Evolutionary conservation across 2,888 invertebrate genomes (phyloP).

Genomic region (Watsonalla cultraria): DNA sequence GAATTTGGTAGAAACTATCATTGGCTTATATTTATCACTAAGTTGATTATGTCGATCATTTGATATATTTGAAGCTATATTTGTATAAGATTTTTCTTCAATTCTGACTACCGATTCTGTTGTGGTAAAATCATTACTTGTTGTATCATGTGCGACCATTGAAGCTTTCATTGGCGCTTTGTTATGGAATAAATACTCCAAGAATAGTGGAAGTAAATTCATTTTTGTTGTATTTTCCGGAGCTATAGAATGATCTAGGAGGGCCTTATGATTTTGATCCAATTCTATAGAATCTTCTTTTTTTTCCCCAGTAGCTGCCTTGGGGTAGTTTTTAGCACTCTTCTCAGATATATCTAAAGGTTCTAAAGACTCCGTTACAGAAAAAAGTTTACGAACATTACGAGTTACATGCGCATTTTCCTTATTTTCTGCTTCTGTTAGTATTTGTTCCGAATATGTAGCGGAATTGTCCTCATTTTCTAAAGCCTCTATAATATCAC

Average conservation of each 20-base stretch:
- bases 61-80: not conserved
- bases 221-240: slow-evolving; percentile 16
- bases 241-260: not conserved
- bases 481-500: slow-evolving; percentile 59
- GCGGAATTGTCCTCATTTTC: slow-evolving; percentile 33
- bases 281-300: not conserved
- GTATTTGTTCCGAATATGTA: slow-evolving; percentile 29
- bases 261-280: not conserved
- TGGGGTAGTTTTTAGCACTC: too few species aligned
- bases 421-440: slow-evolving; percentile 46
- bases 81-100: slow-evolving; percentile 4
- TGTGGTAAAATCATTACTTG: slow-evolving; percentile 15
- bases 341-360: slow-evolving; percentile 2
- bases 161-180: slow-evolving; percentile 13
- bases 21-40: slow-evolving; percentile 21
- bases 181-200: slow-evolving; percentile 46
- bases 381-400: slow-evolving; percentile 7
- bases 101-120: slow-evolving; percentile 15
- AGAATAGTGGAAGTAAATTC: slow-evolving; percentile 43
- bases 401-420: slow-evolving; percentile 10
- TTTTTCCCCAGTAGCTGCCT: not conserved
- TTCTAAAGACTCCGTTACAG: not conserved
- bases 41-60: slow-evolving; percentile 9
- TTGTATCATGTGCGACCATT: slow-evolving; percentile 12
- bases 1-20: slow-evolving; percentile 29